These are phyloP conservation scores for Pomacea maculata DNA, from an alignment of 1,140 invertebrate genomes.

Conservation along the genomic window DNA sequence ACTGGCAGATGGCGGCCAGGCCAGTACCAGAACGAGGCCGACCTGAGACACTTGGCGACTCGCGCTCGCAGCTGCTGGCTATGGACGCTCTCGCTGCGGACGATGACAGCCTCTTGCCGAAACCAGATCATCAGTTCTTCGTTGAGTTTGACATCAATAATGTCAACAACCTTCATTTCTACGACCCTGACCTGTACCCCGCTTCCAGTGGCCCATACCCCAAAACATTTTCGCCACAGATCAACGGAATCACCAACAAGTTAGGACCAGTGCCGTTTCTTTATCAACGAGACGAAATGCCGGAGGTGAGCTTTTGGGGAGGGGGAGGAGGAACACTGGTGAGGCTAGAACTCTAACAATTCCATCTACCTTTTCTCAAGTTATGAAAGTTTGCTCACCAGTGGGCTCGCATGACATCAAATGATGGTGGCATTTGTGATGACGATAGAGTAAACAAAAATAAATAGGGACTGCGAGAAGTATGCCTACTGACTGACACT, in stretches of 20 bases:
- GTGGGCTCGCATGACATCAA: too few species aligned
- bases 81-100: constrained; percentile 38
- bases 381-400: too few species aligned
- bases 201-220: constrained; percentile 63
- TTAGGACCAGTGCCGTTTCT: constrained; percentile 80
- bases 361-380: too few species aligned
- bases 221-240: constrained; percentile 79
- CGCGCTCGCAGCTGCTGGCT: neutral
- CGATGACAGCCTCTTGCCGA: neutral
- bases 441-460: too few species aligned
- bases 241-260: constrained; percentile 86
- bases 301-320: constrained; percentile 68
- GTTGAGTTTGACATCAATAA: constrained; percentile 38
- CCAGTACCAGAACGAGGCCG: neutral
- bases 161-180: constrained; percentile 36
- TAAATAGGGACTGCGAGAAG: too few species aligned
- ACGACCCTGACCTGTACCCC: constrained; percentile 29
- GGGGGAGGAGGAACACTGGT: too few species aligned
- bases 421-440: too few species aligned
- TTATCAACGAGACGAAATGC: constrained; percentile 74
- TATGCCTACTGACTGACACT: too few species aligned
- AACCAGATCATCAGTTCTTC: constrained; percentile 44
- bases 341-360: too few species aligned
- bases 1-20: neutral
- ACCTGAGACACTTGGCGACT: neutral